Base-by-base conservation (phyloP, 2,888 invertebrate genomes). In the Tryphoninae sp. region DNA sequence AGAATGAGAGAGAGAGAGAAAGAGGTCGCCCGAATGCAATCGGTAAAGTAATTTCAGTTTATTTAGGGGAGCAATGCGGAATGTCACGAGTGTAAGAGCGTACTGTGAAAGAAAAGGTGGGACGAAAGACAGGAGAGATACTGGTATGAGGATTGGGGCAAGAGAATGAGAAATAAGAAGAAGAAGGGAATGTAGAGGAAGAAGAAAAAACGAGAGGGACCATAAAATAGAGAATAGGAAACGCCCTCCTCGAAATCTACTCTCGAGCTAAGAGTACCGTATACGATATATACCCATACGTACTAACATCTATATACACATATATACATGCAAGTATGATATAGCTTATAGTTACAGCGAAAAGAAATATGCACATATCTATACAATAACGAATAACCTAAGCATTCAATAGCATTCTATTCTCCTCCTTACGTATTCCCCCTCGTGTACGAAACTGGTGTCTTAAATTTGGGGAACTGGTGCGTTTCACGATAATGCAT, bases 1-100 rank as follows among this genome's bases (percentile, higher is more conserved):
- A 33, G 75, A 58, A 16, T 67, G 23, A 53, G 72, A 49, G 72
- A 71, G 58, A 64, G 19, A 19, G 49, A 53, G 61, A 65, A 69
- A 22, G 55, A 78, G 74, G 53, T 83, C 76, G 80, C 71, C 76
- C 61, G 83, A 79, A 84, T 80, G 82, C 83, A 84, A 83, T 82
- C 82, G 83, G 84, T 82, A 81, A 83, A 84, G 82, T 84, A 82
- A 84, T 83, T 84, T 80, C 80, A 81, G 83, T 84, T 84, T 83
- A 84, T 84, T 82, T 83, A 83, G 77, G 83, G 80, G 81, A 82
- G 80, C 80, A 72, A 77, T 79, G 77, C 77, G 64, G 69, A 80
- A 76, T 77, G 73, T 84, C 80, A 81, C 76, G 78, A 68, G 79
- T 78, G 42, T 82, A 78, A 76, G 78, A 81, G 67, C 55, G 26